These are phyloP conservation scores for Geotrypetes seraphini DNA, from an alignment of 2,797 vertebrate species.

Conservation along the genomic window DNA sequence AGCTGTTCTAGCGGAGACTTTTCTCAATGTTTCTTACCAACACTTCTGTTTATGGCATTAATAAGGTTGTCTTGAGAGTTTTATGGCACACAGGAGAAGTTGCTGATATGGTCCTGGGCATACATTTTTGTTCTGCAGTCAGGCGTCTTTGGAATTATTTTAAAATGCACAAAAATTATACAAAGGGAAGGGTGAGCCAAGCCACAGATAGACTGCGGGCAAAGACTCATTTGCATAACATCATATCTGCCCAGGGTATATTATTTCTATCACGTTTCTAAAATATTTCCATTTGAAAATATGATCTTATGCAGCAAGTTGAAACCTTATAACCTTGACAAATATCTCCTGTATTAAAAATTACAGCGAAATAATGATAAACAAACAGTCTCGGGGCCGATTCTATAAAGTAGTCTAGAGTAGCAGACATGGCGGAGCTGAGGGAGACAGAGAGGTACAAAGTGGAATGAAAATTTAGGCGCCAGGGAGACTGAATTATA, in stretches of 20 bases:
- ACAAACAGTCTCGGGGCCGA: no score
- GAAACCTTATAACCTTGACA: background rate
- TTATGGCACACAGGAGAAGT: conserved; percentile 22
- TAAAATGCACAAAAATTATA: conserved; percentile 6
- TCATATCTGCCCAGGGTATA: background rate
- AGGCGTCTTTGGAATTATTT: conserved; percentile 17
- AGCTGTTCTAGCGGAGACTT: conserved; percentile 33
- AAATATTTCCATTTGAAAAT: background rate
- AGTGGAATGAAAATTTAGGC: no score
- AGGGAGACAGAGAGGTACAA: no score
- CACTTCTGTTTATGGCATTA: conserved; percentile 24
- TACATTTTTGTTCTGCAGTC: conserved; percentile 11
- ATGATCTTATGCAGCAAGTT: background rate
- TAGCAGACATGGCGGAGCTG: no score
- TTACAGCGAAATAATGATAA: no score
- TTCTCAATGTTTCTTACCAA: conserved; percentile 9
- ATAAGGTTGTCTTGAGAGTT: conserved; percentile 21
- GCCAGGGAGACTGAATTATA: no score
- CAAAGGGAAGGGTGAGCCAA: background rate
- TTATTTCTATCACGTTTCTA: no score
- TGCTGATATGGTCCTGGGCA: conserved; percentile 2
- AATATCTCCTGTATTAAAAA: no score
- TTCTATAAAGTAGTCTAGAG: no score
- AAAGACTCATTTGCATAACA: background rate
- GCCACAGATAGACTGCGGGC: background rate